Base-by-base conservation (phyloP, 2,113 vertebrate genomes). In the Oenanthe oenanthe region DNA sequence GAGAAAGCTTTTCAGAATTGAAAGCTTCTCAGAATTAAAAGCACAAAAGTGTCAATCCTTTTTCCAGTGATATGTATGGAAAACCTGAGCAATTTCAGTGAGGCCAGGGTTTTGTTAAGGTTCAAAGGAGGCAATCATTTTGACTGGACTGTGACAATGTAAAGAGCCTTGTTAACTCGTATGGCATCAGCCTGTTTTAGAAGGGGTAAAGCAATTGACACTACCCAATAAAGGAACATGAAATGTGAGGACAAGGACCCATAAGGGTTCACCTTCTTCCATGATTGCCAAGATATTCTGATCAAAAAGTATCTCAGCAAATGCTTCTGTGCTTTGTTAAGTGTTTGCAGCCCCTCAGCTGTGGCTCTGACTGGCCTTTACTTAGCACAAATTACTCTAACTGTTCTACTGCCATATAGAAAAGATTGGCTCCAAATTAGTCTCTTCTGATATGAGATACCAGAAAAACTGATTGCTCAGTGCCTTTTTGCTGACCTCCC, bases 141-240 rank as follows among this genome's bases (percentile, higher is more conserved):
- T 75, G 83, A 75, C 83, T 63, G 73, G 48, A 67, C 48, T 75
- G 57, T 79, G 93, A 88, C 62, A 66, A 60, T 51, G 25, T 63
- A 56, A 73, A 80, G 47, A 77, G 54, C 50, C 28, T 77, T 68
- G 32, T 82, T 82, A 89, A 91, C 48, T 75, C 45, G 13, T 56
- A 72, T 22, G 43, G 50, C 80, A 89, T 48, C 70, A 85, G 57
- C 25, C 77, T 89, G 16, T 85, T 94, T 92, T 75, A 87, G 42
- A 89, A 86, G 31, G 73, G 38, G 48, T 72, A 91, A 95, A 94
- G 65, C 53, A 94, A 87, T 85, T 93, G 83, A 85, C 81, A 96
- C 82, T 61, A 65, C 8, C 24, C 38, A 65, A 94, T 96, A 75
- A 82, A 91, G 74, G 53, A 84, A 88, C 63, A 81, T 50, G 60